These are phyloP conservation scores for Sebastiscus tertius DNA, from an alignment of 2,797 vertebrate genomes.

Conservation along the genomic window DNA sequence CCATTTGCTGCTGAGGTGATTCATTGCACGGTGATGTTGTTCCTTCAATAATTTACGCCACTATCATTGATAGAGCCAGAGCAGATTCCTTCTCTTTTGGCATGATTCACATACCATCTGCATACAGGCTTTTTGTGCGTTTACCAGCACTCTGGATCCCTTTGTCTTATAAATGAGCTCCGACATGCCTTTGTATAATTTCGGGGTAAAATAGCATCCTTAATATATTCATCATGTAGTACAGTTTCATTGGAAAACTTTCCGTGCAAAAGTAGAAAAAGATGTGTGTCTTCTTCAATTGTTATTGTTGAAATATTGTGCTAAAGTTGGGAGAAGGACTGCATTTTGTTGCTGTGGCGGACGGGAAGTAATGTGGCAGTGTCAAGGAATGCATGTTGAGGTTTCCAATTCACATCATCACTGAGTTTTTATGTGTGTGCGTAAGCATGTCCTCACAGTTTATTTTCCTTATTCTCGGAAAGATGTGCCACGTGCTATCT, in stretches of 20 bases:
- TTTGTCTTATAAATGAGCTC: slow-evolving; percentile 31
- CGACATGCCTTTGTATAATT: slow-evolving; percentile 37
- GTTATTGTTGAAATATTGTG: slow-evolving; percentile 23
- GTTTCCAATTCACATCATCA: slow-evolving; percentile 27
- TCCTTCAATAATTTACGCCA: slow-evolving; percentile 41
- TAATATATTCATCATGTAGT: slow-evolving; percentile 51
- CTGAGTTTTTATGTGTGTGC: neutral
- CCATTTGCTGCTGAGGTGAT: slow-evolving; percentile 43
- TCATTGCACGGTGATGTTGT: slow-evolving; percentile 46
- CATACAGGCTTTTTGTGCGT: slow-evolving; percentile 26
- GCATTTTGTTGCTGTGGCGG: slow-evolving; percentile 8
- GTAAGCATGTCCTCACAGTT: slow-evolving; percentile 6
- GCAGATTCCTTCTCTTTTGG: slow-evolving; percentile 43
- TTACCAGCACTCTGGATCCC: slow-evolving; percentile 25
- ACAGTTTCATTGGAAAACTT: slow-evolving; percentile 44
- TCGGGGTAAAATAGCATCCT: slow-evolving; percentile 15
- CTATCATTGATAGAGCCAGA: slow-evolving; percentile 41
- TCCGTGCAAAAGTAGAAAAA: slow-evolving; percentile 58
- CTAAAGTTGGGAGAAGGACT: slow-evolving; percentile 7
- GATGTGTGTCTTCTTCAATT: slow-evolving; percentile 42
- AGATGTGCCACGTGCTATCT: slow-evolving; percentile 8
- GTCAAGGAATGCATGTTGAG: slow-evolving; percentile 25
- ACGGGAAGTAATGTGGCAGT: slow-evolving; percentile 25
- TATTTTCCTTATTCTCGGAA: neutral
- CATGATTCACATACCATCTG: slow-evolving; percentile 61